phyloP scores from a whole-genome alignment of 2,888 invertebrate species.

The Lymantria dispar region DNA sequence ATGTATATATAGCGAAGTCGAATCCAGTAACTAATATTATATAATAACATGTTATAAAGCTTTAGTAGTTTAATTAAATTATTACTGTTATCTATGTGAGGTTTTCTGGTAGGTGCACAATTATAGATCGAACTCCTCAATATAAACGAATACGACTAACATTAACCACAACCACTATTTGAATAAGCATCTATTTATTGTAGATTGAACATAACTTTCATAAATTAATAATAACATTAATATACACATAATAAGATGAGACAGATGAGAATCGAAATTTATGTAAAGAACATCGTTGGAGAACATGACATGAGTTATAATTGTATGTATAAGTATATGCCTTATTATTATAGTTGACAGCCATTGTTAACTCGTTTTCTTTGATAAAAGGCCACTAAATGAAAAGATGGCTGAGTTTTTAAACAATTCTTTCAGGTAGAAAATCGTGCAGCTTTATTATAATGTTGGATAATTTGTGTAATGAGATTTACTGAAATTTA shows the following conservation, averaged over 20 bases:
- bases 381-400: conserved; percentile 1
- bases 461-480: neutral
- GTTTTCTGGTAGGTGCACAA: conserved; percentile 17
- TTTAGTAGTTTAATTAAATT: too few relatives aligned
- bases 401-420: neutral
- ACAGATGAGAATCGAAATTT: too few relatives aligned
- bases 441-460: neutral
- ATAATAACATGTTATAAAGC: too few relatives aligned
- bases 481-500: too few relatives aligned
- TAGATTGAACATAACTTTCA: neutral
- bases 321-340: neutral
- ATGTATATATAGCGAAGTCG: too few relatives aligned
- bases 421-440: neutral
- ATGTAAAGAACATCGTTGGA: neutral
- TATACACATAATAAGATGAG: neutral
- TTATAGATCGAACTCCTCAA: conserved; percentile 12
- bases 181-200: too few relatives aligned
- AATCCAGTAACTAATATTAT: too few relatives aligned
- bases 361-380: conserved; percentile 3
- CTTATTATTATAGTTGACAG: conserved; percentile 1
- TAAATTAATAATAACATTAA: neutral
- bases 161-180: neutral
- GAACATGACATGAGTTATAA: neutral
- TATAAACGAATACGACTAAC: neutral
- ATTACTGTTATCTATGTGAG: too few relatives aligned